A percentile compares a stretch with the other conserved stretches of the same genome.
phyloP scores from a whole-genome alignment of 2,797 vertebrate genomes.

The Pelodytes ibericus region DNA sequence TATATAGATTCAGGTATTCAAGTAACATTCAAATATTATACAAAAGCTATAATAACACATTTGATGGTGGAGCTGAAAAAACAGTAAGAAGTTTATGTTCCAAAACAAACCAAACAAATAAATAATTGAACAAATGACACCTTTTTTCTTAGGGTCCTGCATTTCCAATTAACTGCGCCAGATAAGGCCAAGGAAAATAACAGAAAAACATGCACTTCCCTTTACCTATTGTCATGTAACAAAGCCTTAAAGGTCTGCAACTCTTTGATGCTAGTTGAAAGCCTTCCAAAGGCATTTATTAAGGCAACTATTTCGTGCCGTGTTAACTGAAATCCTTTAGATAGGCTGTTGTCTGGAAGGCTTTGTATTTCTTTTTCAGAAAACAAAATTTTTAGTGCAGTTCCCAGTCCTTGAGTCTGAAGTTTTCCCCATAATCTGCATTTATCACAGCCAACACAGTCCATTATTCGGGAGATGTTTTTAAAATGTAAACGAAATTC shows the following conservation, averaged over 20 bases:
- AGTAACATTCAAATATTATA: not conserved
- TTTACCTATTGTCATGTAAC: slow-evolving; percentile 87
- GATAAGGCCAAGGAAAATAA: not conserved
- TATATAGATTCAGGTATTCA: not conserved
- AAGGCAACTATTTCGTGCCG: slow-evolving; percentile 93
- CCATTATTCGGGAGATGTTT: slow-evolving; percentile 97
- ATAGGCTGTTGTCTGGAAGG: slow-evolving; percentile 87
- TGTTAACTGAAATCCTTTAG: slow-evolving; percentile 92
- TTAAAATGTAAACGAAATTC: slow-evolving; percentile 96
- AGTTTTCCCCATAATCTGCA: slow-evolving; percentile 96
- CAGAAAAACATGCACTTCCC: slow-evolving; percentile 54
- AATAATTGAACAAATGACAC: not conserved
- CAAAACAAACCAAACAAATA: not conserved
- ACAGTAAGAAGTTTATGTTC: too few relatives aligned
- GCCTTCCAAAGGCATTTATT: slow-evolving; percentile 89
- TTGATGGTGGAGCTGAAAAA: not conserved
- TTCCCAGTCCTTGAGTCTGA: slow-evolving; percentile 94
- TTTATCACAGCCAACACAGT: slow-evolving; percentile 96
- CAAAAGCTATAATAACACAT: slow-evolving; percentile 6
- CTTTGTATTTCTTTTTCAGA: slow-evolving; percentile 94
- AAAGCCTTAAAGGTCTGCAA: slow-evolving; percentile 88
- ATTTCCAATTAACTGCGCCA: not conserved
- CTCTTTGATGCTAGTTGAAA: slow-evolving; percentile 92
- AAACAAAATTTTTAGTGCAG: slow-evolving; percentile 93
- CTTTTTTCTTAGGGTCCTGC: slow-evolving; percentile 2